Evolutionary conservation across 2,888 invertebrate genomes (phyloP).

Genomic region (Deilephila elpenor): DNA sequence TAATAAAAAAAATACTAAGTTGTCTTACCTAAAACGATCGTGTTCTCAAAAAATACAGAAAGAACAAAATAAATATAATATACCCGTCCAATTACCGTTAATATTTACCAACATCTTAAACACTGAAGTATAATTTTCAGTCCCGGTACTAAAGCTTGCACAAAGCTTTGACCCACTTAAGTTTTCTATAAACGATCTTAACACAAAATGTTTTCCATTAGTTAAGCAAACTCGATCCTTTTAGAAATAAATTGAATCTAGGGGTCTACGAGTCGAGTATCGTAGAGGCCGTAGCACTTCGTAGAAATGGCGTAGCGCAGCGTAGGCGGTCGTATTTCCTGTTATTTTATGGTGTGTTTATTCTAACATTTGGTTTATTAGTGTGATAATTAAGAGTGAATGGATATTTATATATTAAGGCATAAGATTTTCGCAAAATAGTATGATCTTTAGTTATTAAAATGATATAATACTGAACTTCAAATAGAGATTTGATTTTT

Average conservation of each 20-base stretch:
- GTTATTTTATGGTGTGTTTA: background rate
- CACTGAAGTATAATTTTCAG: background rate
- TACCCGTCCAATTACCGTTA: no score
- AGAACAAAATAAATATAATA: no score
- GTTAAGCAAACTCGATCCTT: conserved; percentile 26
- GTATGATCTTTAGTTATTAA: no score
- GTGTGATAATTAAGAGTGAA: background rate
- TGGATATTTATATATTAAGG: background rate
- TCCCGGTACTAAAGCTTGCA: background rate
- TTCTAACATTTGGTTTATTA: no score
- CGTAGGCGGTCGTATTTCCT: conserved; percentile 15
- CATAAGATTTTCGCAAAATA: background rate
- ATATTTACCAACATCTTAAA: background rate
- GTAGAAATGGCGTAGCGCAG: conserved; percentile 35
- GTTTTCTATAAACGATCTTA: background rate
- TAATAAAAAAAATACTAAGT: no score
- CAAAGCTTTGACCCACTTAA: background rate
- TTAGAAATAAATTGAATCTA: conserved; percentile 32
- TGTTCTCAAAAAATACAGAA: no score
- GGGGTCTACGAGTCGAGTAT: conserved; percentile 22
- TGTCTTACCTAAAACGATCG: no score
- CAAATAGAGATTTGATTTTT: no score
- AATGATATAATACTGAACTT: no score
- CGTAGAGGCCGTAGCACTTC: conserved; percentile 30
- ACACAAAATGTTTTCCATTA: conserved; percentile 16